Evolutionary conservation across 2,888 invertebrate species (phyloP), one percentile per base, ranked within the genome.

Genomic region (Allacma fusca): DNA sequence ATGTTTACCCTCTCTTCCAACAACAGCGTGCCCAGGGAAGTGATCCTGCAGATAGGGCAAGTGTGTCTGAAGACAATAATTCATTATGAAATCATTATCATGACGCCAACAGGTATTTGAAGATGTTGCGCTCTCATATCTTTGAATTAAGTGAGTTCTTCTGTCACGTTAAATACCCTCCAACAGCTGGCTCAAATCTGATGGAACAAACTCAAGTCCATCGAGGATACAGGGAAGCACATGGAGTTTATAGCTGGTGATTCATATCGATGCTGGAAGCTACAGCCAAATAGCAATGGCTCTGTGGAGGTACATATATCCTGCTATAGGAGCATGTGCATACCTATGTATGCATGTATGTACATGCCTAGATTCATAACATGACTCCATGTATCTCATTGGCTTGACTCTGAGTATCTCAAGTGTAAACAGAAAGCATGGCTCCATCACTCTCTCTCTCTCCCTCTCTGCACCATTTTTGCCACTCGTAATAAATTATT

Each of bases 31-130:
- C 16, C 19, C n/a, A n/a, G 4, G 16, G 19, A 50, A 7, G 9
- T 4, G 34, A 50, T 5, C 40, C 9, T 19, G 16, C 9, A 50
- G 19, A 50, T 50, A 50, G n/a, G 50, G 9, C 2, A n/a, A 50
- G 50, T 12, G 19, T 5, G n/a, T 50, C 5, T n/a, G 50, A 16
- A 50, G 50, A 50, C 50, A 50, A 50, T 50, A 50, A 50, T 50
- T 50, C 50, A 50, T 50, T 50, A 50, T 50, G 16, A 50, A 50
- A 50, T 50, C 50, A 50, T 50, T 50, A 50, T 50, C 50, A 5
- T 50, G 50, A 50, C 50, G 50, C 50, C 50, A 50, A 50, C 50
- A 50, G 50, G 50, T 50, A 50, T 50, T 50, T 50, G 50, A 50
- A 50, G 50, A 50, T 50, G 50, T n/a, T n/a, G 5, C 2, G 2